A percentile compares a stretch with the other conserved stretches of the same genome.
phyloP scores from a whole-genome alignment of 2,888 invertebrate species.

The Psylliodes chrysocephalus region DNA sequence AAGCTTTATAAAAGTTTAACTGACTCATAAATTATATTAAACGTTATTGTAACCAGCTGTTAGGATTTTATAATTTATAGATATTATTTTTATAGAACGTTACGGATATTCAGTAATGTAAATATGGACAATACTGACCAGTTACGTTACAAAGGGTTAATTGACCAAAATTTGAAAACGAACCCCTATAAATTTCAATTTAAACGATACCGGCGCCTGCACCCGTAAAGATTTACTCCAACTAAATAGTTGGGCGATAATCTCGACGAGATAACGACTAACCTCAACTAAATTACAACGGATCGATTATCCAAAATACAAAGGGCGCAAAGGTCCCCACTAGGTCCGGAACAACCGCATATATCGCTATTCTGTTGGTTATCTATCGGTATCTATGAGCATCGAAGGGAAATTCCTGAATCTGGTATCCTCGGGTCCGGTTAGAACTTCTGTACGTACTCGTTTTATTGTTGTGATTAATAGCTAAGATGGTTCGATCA shows the following conservation, averaged over 20 bases:
- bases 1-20: too few species aligned
- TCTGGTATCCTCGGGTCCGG: not conserved
- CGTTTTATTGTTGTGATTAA: not conserved
- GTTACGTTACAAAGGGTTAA: too few species aligned
- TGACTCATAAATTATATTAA: too few species aligned
- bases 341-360: not conserved
- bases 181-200: slow-evolving; percentile 42
- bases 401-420: not conserved
- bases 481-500: not conserved
- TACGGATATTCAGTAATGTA: too few species aligned
- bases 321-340: not conserved
- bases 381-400: not conserved
- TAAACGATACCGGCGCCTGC: slow-evolving; percentile 26
- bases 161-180: slow-evolving; percentile 37
- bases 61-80: too few species aligned
- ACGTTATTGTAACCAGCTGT: too few species aligned
- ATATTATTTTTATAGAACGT: too few species aligned
- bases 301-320: slow-evolving; percentile 26
- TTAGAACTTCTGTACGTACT: not conserved
- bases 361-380: not conserved
- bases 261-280: slow-evolving; percentile 30
- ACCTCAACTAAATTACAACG: slow-evolving; percentile 29
- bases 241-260: slow-evolving; percentile 49
- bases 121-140: too few species aligned
- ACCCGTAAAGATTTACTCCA: slow-evolving; percentile 45